These are phyloP conservation scores for Rotaria macrura DNA, from an alignment of 2,888 invertebrate genomes.

Conservation along the genomic window DNA sequence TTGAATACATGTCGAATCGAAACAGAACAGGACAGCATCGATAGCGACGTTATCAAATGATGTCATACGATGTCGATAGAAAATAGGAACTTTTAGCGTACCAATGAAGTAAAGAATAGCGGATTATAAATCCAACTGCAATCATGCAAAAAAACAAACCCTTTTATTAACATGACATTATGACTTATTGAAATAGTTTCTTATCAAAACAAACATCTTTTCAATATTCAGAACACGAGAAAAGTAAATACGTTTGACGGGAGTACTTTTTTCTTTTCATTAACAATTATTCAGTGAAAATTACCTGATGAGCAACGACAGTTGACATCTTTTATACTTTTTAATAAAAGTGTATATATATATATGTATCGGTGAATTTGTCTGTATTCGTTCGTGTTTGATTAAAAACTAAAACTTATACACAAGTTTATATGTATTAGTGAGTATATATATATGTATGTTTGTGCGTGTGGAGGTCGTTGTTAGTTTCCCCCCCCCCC, in stretches of 20 bases:
- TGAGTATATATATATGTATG: not conserved
- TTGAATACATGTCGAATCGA: not conserved
- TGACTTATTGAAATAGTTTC: not conserved
- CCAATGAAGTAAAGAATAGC: not conserved
- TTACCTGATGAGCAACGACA: not conserved
- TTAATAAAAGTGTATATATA: not conserved
- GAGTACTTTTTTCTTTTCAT: not conserved
- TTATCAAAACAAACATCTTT: not conserved
- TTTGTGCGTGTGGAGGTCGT: not conserved
- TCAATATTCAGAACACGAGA: not conserved
- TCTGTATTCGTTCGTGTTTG: not conserved
- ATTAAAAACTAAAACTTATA: not conserved
- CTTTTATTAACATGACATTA: not conserved
- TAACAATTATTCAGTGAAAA: not conserved
- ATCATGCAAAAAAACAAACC: not conserved
- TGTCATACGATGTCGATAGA: not conserved
- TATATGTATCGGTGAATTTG: not conserved
- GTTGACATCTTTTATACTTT: not conserved
- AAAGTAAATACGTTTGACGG: not conserved
- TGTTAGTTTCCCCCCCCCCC: not conserved
- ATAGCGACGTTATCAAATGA: not conserved
- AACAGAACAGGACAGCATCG: constrained; percentile 1
- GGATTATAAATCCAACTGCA: not conserved
- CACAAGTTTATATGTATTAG: not conserved
- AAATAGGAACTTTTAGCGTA: too few species aligned